Percentiles rank a stretch among this genome's conserved stretches.
phyloP scores from a whole-genome alignment of 1,140 invertebrate species.

The Bicyclus anynana region DNA sequence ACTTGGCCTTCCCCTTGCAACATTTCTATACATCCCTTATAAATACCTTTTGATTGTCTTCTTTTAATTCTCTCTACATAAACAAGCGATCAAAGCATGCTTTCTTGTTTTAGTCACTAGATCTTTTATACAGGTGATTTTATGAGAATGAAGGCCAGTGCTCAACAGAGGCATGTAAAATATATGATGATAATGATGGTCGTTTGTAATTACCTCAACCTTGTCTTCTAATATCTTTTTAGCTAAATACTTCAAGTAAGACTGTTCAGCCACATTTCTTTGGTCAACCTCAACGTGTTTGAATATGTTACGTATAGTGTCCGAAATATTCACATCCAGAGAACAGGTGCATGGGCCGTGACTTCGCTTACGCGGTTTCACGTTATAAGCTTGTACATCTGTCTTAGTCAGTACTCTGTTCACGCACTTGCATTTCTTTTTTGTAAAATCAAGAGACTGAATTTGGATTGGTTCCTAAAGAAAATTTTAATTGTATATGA shows the following conservation, averaged over 20 bases:
- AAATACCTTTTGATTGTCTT: too few relatives aligned
- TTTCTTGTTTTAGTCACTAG: too few relatives aligned
- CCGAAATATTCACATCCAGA: slow-evolving; percentile 55
- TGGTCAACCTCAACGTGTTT: slow-evolving; percentile 65
- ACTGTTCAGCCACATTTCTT: slow-evolving; percentile 53
- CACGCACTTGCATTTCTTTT: slow-evolving; percentile 29
- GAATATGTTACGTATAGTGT: slow-evolving; percentile 66
- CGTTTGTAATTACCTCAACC: slow-evolving; percentile 43
- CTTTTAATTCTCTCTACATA: too few relatives aligned
- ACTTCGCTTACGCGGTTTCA: slow-evolving; percentile 43
- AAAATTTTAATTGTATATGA: slow-evolving; percentile 10
- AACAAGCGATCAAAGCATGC: too few relatives aligned
- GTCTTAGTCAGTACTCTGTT: slow-evolving; percentile 59
- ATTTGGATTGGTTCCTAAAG: slow-evolving; percentile 45
- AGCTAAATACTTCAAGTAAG: slow-evolving; percentile 60
- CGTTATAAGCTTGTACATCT: slow-evolving; percentile 52
- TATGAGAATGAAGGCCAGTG: too few relatives aligned
- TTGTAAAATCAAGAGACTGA: slow-evolving; percentile 33
- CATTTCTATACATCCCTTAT: too few relatives aligned
- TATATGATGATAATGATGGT: neutral
- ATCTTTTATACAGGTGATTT: too few relatives aligned
- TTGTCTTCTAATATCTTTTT: slow-evolving; percentile 53
- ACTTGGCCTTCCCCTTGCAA: too few relatives aligned
- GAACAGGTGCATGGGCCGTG: slow-evolving; percentile 63
- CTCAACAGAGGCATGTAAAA: neutral